phyloP scores from a whole-genome alignment of 2,113 vertebrate genomes.

The Ceyx melanurus region DNA sequence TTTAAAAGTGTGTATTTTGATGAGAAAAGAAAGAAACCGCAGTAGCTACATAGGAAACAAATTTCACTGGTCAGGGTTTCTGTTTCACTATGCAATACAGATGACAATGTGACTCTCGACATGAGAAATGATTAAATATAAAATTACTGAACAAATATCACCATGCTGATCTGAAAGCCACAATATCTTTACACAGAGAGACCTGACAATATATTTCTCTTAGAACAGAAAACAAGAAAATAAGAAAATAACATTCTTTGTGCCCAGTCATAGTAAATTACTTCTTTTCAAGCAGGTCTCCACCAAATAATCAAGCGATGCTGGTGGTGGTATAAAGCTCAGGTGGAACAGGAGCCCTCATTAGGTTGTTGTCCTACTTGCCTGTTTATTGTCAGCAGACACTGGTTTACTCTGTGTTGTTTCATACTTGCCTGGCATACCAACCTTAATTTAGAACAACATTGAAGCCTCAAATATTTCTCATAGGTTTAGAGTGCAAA shows the following conservation, averaged over 20 bases:
- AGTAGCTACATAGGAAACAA: not conserved
- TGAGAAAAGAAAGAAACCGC: not conserved
- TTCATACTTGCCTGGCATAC: not conserved
- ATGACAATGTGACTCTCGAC: not conserved
- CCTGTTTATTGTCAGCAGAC: not conserved
- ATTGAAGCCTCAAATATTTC: not conserved
- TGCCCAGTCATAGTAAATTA: not conserved
- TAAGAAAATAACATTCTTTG: not conserved
- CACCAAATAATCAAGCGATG: not conserved
- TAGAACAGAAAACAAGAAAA: not conserved
- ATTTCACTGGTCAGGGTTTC: not conserved
- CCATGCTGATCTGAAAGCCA: not conserved
- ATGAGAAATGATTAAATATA: not conserved
- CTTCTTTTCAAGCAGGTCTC: not conserved
- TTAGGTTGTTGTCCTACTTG: not conserved
- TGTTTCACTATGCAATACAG: rapidly evolving
- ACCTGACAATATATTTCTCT: not conserved
- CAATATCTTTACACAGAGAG: not conserved
- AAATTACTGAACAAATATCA: not conserved
- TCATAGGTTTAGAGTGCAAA: not conserved
- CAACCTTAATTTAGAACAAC: not conserved
- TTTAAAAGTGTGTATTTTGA: not conserved
- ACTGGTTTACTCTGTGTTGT: not conserved
- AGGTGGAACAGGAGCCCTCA: not conserved
- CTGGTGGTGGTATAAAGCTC: not conserved